phyloP scores from a whole-genome alignment of 1,140 invertebrate species.

The Mizuhopecten yessoensis region DNA sequence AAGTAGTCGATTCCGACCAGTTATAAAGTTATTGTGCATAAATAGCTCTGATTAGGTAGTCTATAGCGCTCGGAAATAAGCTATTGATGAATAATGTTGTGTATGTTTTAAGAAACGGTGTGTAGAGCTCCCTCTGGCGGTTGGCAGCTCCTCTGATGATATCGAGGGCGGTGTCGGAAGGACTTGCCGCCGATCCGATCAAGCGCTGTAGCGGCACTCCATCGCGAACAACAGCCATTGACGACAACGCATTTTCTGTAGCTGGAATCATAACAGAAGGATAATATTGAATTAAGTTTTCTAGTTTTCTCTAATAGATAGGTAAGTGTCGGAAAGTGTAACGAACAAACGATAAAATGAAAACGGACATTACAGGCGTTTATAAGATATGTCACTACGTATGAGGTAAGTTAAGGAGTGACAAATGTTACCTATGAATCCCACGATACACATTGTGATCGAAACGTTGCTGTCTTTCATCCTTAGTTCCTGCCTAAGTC shows the following conservation, averaged over 20 bases:
- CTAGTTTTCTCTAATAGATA: too few relatives aligned
- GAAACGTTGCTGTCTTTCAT: slow-evolving; percentile 55
- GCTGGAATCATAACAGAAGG: not conserved
- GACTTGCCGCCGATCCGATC: not conserved
- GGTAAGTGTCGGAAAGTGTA: too few relatives aligned
- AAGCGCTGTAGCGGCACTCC: not conserved
- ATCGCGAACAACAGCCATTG: not conserved
- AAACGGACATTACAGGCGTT: too few relatives aligned
- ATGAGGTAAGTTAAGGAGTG: not conserved
- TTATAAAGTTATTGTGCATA: not conserved
- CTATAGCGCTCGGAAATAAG: not conserved
- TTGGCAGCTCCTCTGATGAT: not conserved
- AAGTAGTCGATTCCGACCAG: too few relatives aligned
- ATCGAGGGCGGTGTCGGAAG: not conserved
- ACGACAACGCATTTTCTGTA: not conserved
- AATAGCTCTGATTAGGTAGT: not conserved
- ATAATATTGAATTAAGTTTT: too few relatives aligned
- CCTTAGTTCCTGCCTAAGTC: slow-evolving; percentile 56
- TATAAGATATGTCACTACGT: too few relatives aligned
- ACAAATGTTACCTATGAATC: slow-evolving; percentile 57
- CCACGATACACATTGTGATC: slow-evolving; percentile 60
- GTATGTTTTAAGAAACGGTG: not conserved
- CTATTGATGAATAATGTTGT: not conserved
- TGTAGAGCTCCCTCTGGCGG: not conserved
- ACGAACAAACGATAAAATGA: too few relatives aligned